Base-by-base conservation (phyloP, 2,113 vertebrate species). In the Chauna torquata region DNA sequence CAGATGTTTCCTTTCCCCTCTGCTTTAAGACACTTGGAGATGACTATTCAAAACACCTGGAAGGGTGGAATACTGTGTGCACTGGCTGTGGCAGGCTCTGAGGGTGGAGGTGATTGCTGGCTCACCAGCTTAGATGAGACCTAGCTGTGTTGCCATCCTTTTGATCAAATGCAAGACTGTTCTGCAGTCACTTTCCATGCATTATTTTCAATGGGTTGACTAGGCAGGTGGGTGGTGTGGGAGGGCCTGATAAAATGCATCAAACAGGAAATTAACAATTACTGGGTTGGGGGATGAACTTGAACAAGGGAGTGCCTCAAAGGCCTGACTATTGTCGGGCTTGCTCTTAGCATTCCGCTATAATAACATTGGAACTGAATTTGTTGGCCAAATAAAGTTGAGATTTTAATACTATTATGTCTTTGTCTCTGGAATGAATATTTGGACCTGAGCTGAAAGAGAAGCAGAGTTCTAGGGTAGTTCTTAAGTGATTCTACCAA, bases 331-430 rank as follows among this genome's bases (percentile, higher is more conserved):
- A 12, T 30, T 64, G 20, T 91, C 95, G 68, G 78, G 83, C 68
- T 75, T 70, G 95, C 95, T 97, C 94, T 94, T 97, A 98, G 98
- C 99, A 98, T 99, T 99, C 99, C 97, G 96, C 98, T 98, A 98
- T 97, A 97, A 94, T 97, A 97, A 98, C 98, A 97, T 98, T 97
- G 96, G 98, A 98, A 98, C 98, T 96, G 98, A 95, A 98, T 98
- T 98, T 98, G 98, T 99, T 99, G 99, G 99, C 98, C 98, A 99
- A 99, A 99, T 99, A 99, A 99, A 99, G 92, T 97, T 98, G 97
- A 98, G 97, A 98, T 98, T 98, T 97, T 98, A 98, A 97, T 98
- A 97, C 93, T 97, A 95, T 8, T 22, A 2, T 34, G 62, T 72
- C 15, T 81, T 40, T 32, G 32, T 47, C n/a, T 94, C 38, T 72